These are phyloP conservation scores for Scytalopus superciliaris DNA, from an alignment of 2,113 vertebrate species.

Conservation along the genomic window DNA sequence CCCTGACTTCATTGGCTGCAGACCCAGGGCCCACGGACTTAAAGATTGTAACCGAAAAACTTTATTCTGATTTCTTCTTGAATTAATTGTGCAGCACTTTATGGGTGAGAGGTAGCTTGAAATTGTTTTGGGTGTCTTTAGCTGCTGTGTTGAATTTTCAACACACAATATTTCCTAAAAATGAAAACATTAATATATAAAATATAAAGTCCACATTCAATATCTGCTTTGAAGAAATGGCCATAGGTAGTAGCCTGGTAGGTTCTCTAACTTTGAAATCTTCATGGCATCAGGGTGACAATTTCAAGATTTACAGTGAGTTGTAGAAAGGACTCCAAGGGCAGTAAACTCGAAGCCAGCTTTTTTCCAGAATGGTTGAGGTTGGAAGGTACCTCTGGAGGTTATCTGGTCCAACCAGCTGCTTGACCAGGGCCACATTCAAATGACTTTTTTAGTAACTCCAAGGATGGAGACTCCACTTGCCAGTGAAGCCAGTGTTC, in stretches of 20 bases:
- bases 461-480: not conserved
- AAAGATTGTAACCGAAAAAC: not conserved
- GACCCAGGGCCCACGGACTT: fast-evolving
- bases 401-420: too few relatives aligned
- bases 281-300: not conserved
- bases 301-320: not conserved
- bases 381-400: not conserved
- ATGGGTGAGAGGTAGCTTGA: not conserved
- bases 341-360: not conserved
- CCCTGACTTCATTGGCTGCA: not conserved
- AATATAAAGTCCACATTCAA: not conserved
- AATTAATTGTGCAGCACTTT: not conserved
- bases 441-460: not conserved
- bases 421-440: not conserved
- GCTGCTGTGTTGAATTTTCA: not conserved
- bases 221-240: not conserved
- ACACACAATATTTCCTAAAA: not conserved
- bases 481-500: not conserved
- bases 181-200: not conserved
- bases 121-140: not conserved
- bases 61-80: not conserved
- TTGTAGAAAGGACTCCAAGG: not conserved
- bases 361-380: not conserved
- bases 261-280: not conserved
- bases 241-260: too few relatives aligned